phyloP scores from a whole-genome alignment of 2,888 invertebrate genomes.

The Cremastinae sp. region DNA sequence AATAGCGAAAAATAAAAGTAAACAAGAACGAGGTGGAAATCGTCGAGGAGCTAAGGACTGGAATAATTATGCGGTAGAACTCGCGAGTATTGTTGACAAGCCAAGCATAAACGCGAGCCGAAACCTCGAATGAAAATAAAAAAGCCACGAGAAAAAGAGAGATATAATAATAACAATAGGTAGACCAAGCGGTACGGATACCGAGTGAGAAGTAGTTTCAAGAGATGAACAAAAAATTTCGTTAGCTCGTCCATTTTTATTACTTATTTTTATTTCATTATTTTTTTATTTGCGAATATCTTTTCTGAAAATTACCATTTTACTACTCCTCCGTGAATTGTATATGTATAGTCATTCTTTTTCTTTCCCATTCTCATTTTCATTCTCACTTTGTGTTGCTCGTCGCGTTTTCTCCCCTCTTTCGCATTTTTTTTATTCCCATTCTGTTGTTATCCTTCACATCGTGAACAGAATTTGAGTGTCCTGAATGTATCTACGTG shows the following conservation, averaged over 20 bases:
- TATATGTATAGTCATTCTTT: constrained; percentile 35
- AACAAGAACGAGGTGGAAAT: constrained; percentile 17
- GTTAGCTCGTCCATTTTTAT: constrained; percentile 16
- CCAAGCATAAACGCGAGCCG: constrained; percentile 51
- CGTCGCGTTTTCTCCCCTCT: background rate
- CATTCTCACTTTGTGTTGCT: constrained; percentile 16
- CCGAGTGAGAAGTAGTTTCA: constrained; percentile 18
- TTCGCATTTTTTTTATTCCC: background rate
- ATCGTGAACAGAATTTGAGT: constrained; percentile 31
- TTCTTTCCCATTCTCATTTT: constrained; percentile 23
- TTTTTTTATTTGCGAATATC: constrained; percentile 29
- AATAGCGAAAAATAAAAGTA: constrained; percentile 11
- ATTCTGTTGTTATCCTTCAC: constrained; percentile 17
- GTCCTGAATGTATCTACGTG: constrained; percentile 44
- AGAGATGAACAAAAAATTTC: constrained; percentile 31
- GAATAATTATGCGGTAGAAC: constrained; percentile 57
- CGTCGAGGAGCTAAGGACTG: constrained; percentile 52
- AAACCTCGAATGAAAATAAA: constrained; percentile 31
- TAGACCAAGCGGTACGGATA: no score
- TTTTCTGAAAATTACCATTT: constrained; percentile 46
- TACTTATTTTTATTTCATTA: background rate
- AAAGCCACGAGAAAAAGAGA: constrained; percentile 17
- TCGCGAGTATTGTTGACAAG: constrained; percentile 53
- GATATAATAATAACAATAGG: constrained; percentile 44
- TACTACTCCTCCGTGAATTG: constrained; percentile 30